Conservation (phyloP, 1,140 invertebrate genomes). For the Zaprionus capensis region DNA sequence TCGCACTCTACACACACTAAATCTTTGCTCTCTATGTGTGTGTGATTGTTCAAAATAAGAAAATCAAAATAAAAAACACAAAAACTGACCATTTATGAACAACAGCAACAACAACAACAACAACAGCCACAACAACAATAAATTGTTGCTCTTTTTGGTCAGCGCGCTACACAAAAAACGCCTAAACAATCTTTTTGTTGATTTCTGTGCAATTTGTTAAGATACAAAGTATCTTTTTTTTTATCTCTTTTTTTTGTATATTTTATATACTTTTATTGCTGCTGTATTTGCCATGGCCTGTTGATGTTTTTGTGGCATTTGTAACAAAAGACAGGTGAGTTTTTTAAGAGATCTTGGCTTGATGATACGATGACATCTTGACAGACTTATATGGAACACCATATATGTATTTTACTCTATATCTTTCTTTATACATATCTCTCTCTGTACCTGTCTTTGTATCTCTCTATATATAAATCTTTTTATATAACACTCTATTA, state of each 20-base stretch:
- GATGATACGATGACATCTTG: neutral
- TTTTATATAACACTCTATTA: too few species aligned
- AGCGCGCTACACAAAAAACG: conserved; percentile 46
- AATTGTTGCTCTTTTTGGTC: conserved; percentile 49
- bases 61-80: conserved; percentile 16
- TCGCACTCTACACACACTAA: conserved; percentile 61
- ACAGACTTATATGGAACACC: neutral
- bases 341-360: neutral
- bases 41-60: conserved; percentile 30
- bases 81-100: conserved; percentile 70
- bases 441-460: too few species aligned
- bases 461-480: too few species aligned
- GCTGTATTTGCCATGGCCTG: conserved; percentile 9
- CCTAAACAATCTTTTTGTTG: conserved; percentile 64
- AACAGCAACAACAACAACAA: conserved; percentile 35
- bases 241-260: neutral
- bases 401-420: neutral
- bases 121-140: conserved; percentile 34
- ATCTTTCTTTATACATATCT: too few species aligned
- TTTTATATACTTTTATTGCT: neutral
- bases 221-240: conserved; percentile 18
- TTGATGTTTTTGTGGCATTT: conserved; percentile 6
- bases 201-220: conserved; percentile 53
- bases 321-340: conserved; percentile 14
- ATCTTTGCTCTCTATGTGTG: conserved; percentile 15